These are phyloP conservation scores for Parotocinclus haroldoi DNA, from an alignment of 2,797 vertebrate species.

Conservation along the genomic window DNA sequence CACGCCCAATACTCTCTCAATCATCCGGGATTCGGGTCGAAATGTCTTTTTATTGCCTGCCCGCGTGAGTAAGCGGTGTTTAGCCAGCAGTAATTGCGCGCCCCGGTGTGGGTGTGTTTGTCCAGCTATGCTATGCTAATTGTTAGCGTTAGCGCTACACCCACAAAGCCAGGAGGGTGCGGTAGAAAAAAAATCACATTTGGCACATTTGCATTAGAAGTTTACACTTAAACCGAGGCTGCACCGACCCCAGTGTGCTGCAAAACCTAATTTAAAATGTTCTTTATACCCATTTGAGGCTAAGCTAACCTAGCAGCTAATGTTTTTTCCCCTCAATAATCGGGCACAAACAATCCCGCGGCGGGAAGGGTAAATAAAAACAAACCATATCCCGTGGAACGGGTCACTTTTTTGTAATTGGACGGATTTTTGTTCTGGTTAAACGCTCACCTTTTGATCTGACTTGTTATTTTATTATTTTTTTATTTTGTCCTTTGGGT, in stretches of 20 bases:
- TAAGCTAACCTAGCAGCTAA: slow-evolving; percentile 1
- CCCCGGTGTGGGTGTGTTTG: slow-evolving; percentile 45
- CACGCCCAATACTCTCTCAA: too few relatives aligned
- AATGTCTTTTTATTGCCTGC: too few relatives aligned
- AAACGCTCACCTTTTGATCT: too few relatives aligned
- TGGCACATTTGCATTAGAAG: neutral
- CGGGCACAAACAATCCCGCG: neutral
- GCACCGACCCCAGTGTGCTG: too few relatives aligned
- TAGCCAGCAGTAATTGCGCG: too few relatives aligned
- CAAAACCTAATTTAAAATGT: too few relatives aligned
- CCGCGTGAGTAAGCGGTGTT: too few relatives aligned
- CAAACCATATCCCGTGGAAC: neutral
- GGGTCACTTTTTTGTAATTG: too few relatives aligned
- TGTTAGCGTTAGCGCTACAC: slow-evolving; percentile 40
- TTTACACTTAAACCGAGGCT: too few relatives aligned
- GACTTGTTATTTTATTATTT: too few relatives aligned
- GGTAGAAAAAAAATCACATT: slow-evolving; percentile 10
- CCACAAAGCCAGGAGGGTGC: slow-evolving; percentile 35
- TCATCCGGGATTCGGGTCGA: too few relatives aligned
- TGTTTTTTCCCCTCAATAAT: neutral
- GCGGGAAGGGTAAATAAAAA: slow-evolving; percentile 1
- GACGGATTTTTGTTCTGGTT: too few relatives aligned
- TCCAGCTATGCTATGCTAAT: slow-evolving; percentile 34
- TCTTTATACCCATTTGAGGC: neutral
- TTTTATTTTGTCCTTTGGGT: neutral